Evolutionary conservation across 2,113 vertebrate genomes (phyloP), one percentile per base, ranked within the genome.

Genomic region (Apaloderma vittatum): DNA sequence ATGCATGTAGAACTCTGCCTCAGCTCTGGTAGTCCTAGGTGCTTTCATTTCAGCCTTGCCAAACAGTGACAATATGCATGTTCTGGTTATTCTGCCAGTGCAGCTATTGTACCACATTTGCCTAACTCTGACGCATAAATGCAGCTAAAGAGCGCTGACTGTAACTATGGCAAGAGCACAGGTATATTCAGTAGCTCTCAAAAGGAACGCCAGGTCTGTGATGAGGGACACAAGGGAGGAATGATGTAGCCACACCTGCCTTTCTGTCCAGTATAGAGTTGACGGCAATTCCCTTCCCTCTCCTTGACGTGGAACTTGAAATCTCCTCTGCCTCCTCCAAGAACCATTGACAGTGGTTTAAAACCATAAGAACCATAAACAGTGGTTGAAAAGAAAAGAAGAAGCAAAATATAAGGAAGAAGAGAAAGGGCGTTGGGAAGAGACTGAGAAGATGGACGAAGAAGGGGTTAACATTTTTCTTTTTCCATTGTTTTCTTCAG

Each of bases 21-120:
- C 48, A 91, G 45, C 61, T 71, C 85, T 46, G 34, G 68, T 77
- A 58, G 73, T 89, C 57, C 22, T 3, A 80, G 43, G 16, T 79
- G 62, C 34, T 81, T 95, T 66, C 34, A 88, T 92, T 95, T 88
- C 88, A 78, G 43, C 57, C 78, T 71, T 88, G 55, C 91, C 85
- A 15, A 91, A 70, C 46, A 34, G 55, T 87, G 84, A 24, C 54
- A 73, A 15, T 83, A 71, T 88, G 67, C 75, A 87, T 87, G 55
- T 72, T 90, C 76, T 89, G 76, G 70, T 79, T 93, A 79, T 90
- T 84, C 59, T 78, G 54, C 57, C n/a, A 23, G 70, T 46, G 73
- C 92, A 75, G 80, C 68, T 94, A 84, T 59, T 84, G 75, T 3
- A 3, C 43, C 54, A 68, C 1, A 0, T 76, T 90, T 71, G 20